Percentiles rank a stretch among this genome's conserved stretches.
Conservation (phyloP, 2,888 invertebrate genomes). For the Tuta absoluta region DNA sequence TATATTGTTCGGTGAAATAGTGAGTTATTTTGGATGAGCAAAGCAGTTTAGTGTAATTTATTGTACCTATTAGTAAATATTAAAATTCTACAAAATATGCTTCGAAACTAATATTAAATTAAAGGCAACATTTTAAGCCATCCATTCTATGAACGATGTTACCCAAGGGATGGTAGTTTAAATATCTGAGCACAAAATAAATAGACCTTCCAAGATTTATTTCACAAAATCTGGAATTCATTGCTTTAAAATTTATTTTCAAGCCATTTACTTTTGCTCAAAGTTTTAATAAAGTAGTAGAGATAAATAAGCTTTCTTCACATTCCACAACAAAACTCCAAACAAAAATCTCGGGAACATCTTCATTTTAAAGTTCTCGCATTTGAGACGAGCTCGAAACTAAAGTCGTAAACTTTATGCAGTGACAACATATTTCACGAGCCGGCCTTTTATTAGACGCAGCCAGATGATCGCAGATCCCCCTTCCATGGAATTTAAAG, state of each 20-base stretch:
- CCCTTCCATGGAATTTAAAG: constrained; percentile 59
- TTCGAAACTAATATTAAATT: constrained; percentile 1
- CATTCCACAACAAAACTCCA: constrained; percentile 8
- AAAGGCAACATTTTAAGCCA: constrained; percentile 34
- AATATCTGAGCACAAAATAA: constrained; percentile 7
- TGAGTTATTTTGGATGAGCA: constrained; percentile 35
- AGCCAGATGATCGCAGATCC: constrained; percentile 69
- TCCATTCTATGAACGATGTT: constrained; percentile 15
- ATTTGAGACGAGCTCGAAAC: constrained; percentile 60
- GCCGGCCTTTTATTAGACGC: constrained; percentile 72
- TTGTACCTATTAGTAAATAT: constrained; percentile 27
- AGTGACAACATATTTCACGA: constrained; percentile 78
- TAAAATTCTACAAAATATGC: background rate
- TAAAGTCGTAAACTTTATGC: constrained; percentile 77
- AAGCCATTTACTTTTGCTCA: constrained; percentile 4
- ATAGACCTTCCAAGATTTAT: constrained; percentile 15
- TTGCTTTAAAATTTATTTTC: constrained; percentile 10
- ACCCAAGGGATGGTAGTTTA: constrained; percentile 12
- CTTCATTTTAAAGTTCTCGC: constrained; percentile 61
- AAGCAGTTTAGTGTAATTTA: constrained; percentile 44
- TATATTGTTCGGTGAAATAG: constrained; percentile 38
- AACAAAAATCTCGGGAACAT: constrained; percentile 43
- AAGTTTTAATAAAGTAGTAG: constrained; percentile 6
- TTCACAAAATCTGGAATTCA: constrained; percentile 20
- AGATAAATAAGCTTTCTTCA: constrained; percentile 14